Conservation (phyloP, 2,797 vertebrate species). For the Trichosurus vulpecula region DNA sequence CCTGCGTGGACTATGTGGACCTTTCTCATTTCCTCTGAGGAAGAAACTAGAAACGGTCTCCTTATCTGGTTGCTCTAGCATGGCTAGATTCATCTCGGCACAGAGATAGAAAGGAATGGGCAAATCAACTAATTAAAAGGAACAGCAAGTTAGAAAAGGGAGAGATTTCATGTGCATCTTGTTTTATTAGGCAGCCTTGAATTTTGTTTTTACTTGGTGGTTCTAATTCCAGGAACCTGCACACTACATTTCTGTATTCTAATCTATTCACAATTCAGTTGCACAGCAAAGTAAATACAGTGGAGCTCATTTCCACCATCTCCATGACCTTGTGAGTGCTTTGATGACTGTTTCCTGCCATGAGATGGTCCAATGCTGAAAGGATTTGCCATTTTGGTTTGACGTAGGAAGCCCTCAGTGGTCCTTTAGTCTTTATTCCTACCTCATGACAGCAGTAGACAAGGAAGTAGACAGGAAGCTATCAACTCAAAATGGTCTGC, state of each 20-base stretch:
- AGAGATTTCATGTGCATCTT: not conserved
- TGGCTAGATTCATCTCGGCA: slow-evolving; percentile 5
- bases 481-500: too few relatives aligned
- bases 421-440: too few relatives aligned
- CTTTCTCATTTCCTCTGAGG: not conserved
- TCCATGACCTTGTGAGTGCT: too few relatives aligned
- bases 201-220: not conserved
- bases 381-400: too few relatives aligned
- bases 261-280: slow-evolving; percentile 39
- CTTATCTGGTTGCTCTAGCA: slow-evolving; percentile 9
- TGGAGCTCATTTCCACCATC: too few relatives aligned
- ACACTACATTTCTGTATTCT: slow-evolving; percentile 8
- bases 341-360: too few relatives aligned
- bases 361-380: too few relatives aligned
- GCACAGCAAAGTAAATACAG: not conserved
- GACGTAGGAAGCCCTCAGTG: too few relatives aligned
- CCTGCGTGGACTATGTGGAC: not conserved
- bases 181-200: not conserved
- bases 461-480: too few relatives aligned
- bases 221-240: slow-evolving; percentile 5
- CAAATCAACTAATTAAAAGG: not conserved
- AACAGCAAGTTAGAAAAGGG: slow-evolving; percentile 2
- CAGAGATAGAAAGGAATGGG: not conserved
- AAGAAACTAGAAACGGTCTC: not conserved
- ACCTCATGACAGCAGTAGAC: too few relatives aligned